Base-by-base conservation (phyloP, 2,888 invertebrate species). In the Polydrusus cervinus region DNA sequence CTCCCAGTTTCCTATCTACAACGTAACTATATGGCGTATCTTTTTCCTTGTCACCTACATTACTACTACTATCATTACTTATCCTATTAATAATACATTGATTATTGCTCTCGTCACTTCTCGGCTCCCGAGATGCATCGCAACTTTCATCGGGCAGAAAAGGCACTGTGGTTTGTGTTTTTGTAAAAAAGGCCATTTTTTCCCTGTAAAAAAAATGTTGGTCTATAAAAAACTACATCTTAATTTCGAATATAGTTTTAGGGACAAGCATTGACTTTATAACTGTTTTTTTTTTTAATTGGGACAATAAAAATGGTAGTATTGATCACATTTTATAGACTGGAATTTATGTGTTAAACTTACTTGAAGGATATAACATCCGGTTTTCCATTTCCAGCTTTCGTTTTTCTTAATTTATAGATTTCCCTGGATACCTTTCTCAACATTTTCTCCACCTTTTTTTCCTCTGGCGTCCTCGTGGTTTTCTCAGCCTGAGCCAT, bases 101-200 rank as follows among this genome's bases (percentile, higher is more conserved):
- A 78, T 86, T 85, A 47, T 80, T 83, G 55, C 80, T 81, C 71
- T 82, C 78, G 82, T 83, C 79, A 51, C 82, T 79, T 66, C 74
- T 78, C 67, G 53, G 55, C 53, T 79, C 75, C 77, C 79, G 71
- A 78, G 65, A 80, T 67, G 80, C 80, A 8, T 68, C 67, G 20
- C 14, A 9, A 16, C 83, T 69, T 62, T 94, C 93, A 16, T 90
- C 89, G 0, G 94, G 94, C 78, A 95, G 87, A 78, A 93, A 90
- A 71, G 95, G 95, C 83, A 95, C 93, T 75, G 91, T 92, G 40
- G 92, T 87, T 82, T 93, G 94, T 78, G 93, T 91, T 82, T 94
- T 92, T 0, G 97, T 97, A 87, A 98, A 97, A 89, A 97, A 98
- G 51, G 97, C 96, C 94, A 98, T 97, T 88, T 97, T 97, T 88